A percentile compares a stretch with the other conserved stretches of the same genome.
phyloP scores from a whole-genome alignment of 2,113 vertebrate genomes.

The Capreolus pygargus region DNA sequence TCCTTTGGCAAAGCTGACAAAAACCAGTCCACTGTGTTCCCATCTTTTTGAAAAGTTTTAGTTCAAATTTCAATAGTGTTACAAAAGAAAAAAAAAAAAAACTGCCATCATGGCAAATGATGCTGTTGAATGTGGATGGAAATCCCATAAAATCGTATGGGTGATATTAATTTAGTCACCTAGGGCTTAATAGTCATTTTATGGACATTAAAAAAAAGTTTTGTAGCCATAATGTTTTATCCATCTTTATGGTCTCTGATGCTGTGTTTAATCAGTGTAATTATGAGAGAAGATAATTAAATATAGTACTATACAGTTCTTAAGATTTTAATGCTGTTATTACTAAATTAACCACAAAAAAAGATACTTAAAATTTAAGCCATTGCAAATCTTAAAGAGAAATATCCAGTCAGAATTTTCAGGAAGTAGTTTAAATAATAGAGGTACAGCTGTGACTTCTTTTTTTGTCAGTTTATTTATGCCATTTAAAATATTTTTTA shows the following conservation, averaged over 20 bases:
- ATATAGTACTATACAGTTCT: conserved; percentile 83
- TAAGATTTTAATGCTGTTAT: conserved; percentile 81
- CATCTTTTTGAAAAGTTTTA: conserved; percentile 65
- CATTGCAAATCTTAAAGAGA: conserved; percentile 64
- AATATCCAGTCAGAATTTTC: conserved; percentile 67
- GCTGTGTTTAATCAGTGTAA: conserved; percentile 87
- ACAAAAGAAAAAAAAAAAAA: conserved; percentile 68
- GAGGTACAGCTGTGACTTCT: not conserved
- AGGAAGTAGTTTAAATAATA: conserved; percentile 61
- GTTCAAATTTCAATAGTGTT: conserved; percentile 68
- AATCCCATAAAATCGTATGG: conserved; percentile 82
- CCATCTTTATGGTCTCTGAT: conserved; percentile 84
- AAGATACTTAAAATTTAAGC: conserved; percentile 59
- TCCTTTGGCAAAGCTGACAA: conserved; percentile 29
- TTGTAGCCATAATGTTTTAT: conserved; percentile 86
- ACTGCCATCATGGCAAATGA: conserved; percentile 73
- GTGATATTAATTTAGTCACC: conserved; percentile 87
- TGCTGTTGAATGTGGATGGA: conserved; percentile 73
- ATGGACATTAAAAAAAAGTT: conserved; percentile 85
- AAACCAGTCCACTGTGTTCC: conserved; percentile 55
- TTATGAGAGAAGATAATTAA: conserved; percentile 87
- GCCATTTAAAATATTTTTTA: conserved; percentile 50
- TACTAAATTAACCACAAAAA: conserved; percentile 75
- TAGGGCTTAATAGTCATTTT: conserved; percentile 88
- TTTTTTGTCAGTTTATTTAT: conserved; percentile 52